phyloP scores from a whole-genome alignment of 2,797 vertebrate species.

The Phoeniculus purpureus region DNA sequence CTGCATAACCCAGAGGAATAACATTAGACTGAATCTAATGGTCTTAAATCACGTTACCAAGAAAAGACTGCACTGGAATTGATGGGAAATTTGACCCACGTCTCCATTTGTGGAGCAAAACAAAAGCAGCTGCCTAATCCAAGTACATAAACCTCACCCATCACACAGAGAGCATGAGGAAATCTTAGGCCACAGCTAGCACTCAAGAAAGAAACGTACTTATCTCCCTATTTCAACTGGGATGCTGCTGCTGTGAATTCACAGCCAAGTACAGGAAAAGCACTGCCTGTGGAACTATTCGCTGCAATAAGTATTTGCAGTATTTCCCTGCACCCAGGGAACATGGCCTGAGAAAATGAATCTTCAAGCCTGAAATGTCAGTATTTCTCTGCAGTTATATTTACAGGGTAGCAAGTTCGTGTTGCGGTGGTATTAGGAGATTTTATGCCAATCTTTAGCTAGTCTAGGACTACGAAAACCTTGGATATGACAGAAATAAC shows the following conservation, averaged over 20 bases:
- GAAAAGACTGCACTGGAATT: not conserved
- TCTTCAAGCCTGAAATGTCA: accelerated
- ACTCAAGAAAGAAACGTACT: not conserved
- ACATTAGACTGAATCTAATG: not conserved
- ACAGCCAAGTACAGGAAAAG: not conserved
- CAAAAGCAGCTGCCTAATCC: not conserved
- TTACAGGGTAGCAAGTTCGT: not conserved
- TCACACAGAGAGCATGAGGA: not conserved
- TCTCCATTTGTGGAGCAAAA: not conserved
- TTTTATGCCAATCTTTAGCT: not conserved
- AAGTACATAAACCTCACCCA: not conserved
- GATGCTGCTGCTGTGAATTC: not conserved
- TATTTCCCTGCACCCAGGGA: not conserved
- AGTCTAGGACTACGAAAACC: not conserved
- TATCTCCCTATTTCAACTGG: not conserved
- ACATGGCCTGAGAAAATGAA: accelerated
- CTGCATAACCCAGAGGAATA: not conserved
- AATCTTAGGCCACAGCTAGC: not conserved
- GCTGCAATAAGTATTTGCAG: not conserved
- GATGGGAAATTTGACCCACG: not conserved
- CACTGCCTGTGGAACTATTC: not conserved
- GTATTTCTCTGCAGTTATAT: not conserved
- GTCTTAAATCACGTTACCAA: not conserved
- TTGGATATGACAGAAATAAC: not conserved
- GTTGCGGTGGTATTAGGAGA: not conserved